phyloP scores from a whole-genome alignment of 2,113 vertebrate species.

The Cynocephalus volans region DNA sequence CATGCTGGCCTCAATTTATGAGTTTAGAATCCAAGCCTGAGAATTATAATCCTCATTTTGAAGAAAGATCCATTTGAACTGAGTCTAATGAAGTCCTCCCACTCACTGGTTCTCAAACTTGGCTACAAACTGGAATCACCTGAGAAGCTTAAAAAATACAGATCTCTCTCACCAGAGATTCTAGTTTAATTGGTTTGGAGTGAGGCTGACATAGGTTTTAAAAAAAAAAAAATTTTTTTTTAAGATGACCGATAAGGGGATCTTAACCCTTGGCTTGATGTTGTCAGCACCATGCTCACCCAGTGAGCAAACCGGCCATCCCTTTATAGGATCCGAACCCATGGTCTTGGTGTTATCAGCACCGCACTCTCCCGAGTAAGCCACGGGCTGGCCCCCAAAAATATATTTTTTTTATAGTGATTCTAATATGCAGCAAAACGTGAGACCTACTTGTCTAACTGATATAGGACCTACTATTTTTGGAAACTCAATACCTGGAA shows the following conservation, averaged over 20 bases:
- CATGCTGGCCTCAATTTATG: neutral
- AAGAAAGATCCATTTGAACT: neutral
- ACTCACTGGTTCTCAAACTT: neutral
- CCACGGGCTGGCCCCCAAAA: too few relatives aligned
- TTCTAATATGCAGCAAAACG: neutral
- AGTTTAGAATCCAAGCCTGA: neutral
- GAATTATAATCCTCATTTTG: neutral
- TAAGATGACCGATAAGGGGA: neutral
- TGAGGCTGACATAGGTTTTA: neutral
- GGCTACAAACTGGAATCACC: neutral
- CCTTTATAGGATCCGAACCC: too few relatives aligned
- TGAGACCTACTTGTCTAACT: conserved; percentile 12
- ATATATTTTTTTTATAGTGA: neutral
- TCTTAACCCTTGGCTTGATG: too few relatives aligned
- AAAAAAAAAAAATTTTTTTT: too few relatives aligned
- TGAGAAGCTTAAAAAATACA: neutral
- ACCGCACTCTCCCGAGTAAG: too few relatives aligned
- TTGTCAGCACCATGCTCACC: too few relatives aligned
- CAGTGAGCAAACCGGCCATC: too few relatives aligned
- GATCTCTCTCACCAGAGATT: neutral
- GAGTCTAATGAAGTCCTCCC: neutral
- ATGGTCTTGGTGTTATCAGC: too few relatives aligned
- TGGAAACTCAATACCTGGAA: neutral
- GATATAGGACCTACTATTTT: neutral
- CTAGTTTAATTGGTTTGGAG: conserved; percentile 19